Evolutionary conservation across 1,140 invertebrate species (phyloP).

Genomic region (Lasaia peninsularis): DNA sequence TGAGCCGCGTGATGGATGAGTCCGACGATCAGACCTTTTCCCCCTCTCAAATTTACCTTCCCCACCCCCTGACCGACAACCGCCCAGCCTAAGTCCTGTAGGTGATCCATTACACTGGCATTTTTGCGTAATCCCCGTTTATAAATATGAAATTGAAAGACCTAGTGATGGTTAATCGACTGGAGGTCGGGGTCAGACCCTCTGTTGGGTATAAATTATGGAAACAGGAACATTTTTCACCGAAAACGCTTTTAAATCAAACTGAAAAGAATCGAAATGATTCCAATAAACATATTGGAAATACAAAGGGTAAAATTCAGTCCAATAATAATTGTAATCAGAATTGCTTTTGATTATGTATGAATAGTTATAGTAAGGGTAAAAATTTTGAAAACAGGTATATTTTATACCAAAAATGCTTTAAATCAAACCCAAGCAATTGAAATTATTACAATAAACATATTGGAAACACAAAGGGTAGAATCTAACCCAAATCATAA

Average conservation of each 20-base stretch:
- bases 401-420: slow-evolving; percentile 17
- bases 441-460: slow-evolving; percentile 27
- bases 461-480: slow-evolving; percentile 20
- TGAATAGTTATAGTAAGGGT: too few relatives aligned
- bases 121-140: slow-evolving; percentile 76
- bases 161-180: slow-evolving; percentile 74
- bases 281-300: slow-evolving; percentile 27
- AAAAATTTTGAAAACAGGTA: slow-evolving; percentile 52
- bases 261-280: slow-evolving; percentile 23
- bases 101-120: slow-evolving; percentile 76
- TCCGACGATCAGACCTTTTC: slow-evolving; percentile 69
- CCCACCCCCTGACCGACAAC: slow-evolving; percentile 45
- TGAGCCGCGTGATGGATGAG: slow-evolving; percentile 74
- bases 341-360: too few relatives aligned
- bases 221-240: slow-evolving; percentile 23
- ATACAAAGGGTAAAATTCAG: slow-evolving; percentile 21
- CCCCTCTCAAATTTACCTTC: slow-evolving; percentile 63
- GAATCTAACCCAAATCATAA: slow-evolving; percentile 38
- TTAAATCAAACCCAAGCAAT: slow-evolving; percentile 28
- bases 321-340: slow-evolving; percentile 43
- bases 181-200: slow-evolving; percentile 68
- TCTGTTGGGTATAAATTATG: slow-evolving; percentile 59
- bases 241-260: slow-evolving; percentile 25
- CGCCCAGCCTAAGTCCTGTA: slow-evolving; percentile 63
- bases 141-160: slow-evolving; percentile 77